phyloP scores from a whole-genome alignment of 2,797 vertebrate species.

The Simalia tracyae region DNA sequence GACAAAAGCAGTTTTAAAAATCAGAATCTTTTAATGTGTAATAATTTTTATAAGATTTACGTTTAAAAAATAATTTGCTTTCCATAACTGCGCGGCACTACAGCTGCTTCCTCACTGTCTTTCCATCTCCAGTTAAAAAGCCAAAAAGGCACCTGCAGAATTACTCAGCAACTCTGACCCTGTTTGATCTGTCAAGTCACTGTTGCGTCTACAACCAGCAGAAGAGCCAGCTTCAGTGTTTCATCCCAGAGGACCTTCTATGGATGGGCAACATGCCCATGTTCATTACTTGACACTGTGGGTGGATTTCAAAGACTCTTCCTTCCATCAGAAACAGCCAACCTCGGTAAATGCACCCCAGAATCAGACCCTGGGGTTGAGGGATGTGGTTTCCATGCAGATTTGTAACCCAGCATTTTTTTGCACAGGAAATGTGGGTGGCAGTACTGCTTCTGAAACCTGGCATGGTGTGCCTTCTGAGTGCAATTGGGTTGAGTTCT shows the following conservation, averaged over 20 bases:
- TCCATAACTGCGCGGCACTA: slow-evolving; percentile 22
- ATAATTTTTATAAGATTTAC: slow-evolving; percentile 23
- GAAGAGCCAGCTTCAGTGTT: not conserved
- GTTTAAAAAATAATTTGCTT: slow-evolving; percentile 17
- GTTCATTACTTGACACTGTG: not conserved
- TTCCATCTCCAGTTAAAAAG: not conserved
- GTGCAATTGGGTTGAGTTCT: not conserved
- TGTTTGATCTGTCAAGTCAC: not conserved
- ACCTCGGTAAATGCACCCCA: not conserved
- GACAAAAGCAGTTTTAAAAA: not conserved
- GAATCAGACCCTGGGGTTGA: not conserved
- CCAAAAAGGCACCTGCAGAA: slow-evolving; percentile 1
- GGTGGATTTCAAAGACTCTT: not conserved
- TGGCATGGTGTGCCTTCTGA: not conserved
- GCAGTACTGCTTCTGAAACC: not conserved
- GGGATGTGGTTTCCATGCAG: not conserved
- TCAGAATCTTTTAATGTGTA: slow-evolving; percentile 25
- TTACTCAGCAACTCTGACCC: not conserved
- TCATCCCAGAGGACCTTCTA: not conserved
- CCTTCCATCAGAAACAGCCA: not conserved
- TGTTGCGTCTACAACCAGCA: not conserved
- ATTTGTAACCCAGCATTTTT: not conserved
- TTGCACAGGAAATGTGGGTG: not conserved
- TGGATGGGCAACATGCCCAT: not conserved
- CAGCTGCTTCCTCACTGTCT: not conserved